These are phyloP conservation scores for Callopanchax toddi DNA, from an alignment of 2,113 vertebrate species.

Conservation along the genomic window DNA sequence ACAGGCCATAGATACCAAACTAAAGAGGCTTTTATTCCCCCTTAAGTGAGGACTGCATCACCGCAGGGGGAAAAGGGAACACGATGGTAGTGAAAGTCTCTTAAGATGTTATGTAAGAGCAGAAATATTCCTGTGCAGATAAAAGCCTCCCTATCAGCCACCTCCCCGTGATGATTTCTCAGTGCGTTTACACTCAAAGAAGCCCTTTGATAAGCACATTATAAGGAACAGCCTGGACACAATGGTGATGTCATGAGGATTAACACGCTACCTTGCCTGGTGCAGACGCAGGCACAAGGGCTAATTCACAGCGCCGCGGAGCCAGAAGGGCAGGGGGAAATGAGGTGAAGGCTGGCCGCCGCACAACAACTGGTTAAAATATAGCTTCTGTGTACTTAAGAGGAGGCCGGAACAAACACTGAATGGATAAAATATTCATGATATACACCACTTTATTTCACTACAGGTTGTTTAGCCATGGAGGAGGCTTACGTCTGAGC, in stretches of 20 bases:
- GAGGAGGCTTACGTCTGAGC: constrained; percentile 24
- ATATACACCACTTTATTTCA: constrained; percentile 23
- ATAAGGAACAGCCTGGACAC: constrained; percentile 74
- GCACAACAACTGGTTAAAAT: constrained; percentile 28
- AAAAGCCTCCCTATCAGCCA: constrained; percentile 73
- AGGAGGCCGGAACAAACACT: constrained; percentile 28
- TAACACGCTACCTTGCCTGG: constrained; percentile 75
- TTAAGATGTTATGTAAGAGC: constrained; percentile 75
- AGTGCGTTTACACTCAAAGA: constrained; percentile 70
- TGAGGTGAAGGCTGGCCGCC: constrained; percentile 27
- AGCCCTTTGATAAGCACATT: constrained; percentile 77
- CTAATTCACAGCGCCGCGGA: constrained; percentile 60
- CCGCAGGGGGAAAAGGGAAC: constrained; percentile 51
- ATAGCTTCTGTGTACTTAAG: constrained; percentile 23
- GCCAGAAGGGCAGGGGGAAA: constrained; percentile 38
- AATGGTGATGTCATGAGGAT: constrained; percentile 78
- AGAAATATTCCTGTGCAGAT: constrained; percentile 74
- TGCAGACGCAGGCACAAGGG: constrained; percentile 55
- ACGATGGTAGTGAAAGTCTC: constrained; percentile 57
- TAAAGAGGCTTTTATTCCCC: constrained; percentile 57
- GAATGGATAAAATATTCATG: constrained; percentile 45
- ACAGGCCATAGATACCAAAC: constrained; percentile 35
- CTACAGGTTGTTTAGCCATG: constrained; percentile 38
- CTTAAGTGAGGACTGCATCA: constrained; percentile 55
- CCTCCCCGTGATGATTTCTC: constrained; percentile 70